Base-by-base conservation (phyloP, 2,113 vertebrate genomes). In the Cryptomyrus ogoouensis region DNA sequence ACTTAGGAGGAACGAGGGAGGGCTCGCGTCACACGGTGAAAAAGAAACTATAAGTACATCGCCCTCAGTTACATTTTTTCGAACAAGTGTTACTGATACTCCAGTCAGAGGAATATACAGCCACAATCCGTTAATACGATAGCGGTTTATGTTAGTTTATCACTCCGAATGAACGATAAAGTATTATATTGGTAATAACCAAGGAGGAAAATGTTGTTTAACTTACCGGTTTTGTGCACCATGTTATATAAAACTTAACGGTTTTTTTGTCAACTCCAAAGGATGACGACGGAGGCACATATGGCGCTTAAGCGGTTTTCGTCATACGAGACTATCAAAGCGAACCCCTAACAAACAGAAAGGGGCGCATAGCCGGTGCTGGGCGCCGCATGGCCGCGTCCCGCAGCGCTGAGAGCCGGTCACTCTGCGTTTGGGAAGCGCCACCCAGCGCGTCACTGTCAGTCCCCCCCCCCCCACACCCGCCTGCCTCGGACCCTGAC, bases 211-310 rank as follows among this genome's bases (percentile, higher is more conserved):
- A 87, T 21, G 42, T 17, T 9, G 85, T 58, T 21, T 35, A 35
- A 88, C 87, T 88, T 62, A 88, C 87, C 87, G 39, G 19, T 31
- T 31, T 66, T 88, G 87, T 88, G 87, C 42, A 88, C 87, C 87
- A 88, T 88, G 53, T 56, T 62, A 58, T 31, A n/a, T 87, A 35
- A 53, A 52, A 19, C 10, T 52, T 84, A 84, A 46, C 46, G 6
- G 8, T 10, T 44, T 24, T 24, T 47, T n/a, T 46, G 39, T 44
- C 83, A 21, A 47, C 44, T 47, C 83, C 44, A 46, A n/a, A 44
- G 21, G 27, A 77, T 31, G 19, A 83, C 39, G 13, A 21, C 31
- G 8, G 19, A 46, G 42, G 44, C 39, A 17, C 83, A 24, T 46
- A 84, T 21, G 39, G 3, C 62, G 10, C 62, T 31, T 70, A 31